Evolutionary conservation across 2,888 invertebrate genomes (phyloP).

Genomic region (Pecten maximus): DNA sequence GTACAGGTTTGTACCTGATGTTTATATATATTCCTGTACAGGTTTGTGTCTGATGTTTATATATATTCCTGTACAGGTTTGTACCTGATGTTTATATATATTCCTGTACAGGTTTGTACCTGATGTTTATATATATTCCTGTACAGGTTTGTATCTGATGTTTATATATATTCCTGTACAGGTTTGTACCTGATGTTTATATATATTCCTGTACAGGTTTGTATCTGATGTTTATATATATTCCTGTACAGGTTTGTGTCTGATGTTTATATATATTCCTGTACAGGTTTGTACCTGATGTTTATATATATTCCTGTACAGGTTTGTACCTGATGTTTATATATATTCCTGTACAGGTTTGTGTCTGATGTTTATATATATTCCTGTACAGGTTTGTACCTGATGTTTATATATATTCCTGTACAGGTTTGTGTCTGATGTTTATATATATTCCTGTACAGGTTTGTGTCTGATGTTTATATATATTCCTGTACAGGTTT

Average conservation of each 20-base stretch:
- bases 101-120: conserved; percentile 57
- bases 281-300: conserved; percentile 61
- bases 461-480: conserved; percentile 63
- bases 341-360: conserved; percentile 54
- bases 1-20: conserved; percentile 61
- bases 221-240: conserved; percentile 57
- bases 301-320: conserved; percentile 45
- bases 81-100: conserved; percentile 57
- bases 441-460: conserved; percentile 45
- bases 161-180: conserved; percentile 45
- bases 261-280: conserved; percentile 48
- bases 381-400: conserved; percentile 57
- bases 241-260: conserved; percentile 57
- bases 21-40: conserved; percentile 45
- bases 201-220: conserved; percentile 54
- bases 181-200: conserved; percentile 63
- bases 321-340: conserved; percentile 63
- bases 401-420: conserved; percentile 48
- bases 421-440: conserved; percentile 62
- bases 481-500: conserved; percentile 54
- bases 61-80: conserved; percentile 54
- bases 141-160: conserved; percentile 61
- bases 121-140: conserved; percentile 48
- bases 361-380: conserved; percentile 57
- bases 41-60: conserved; percentile 63